Evolutionary conservation across 2,888 invertebrate genomes (phyloP), one percentile per base, ranked within the genome.

Genomic region (Acanthosepion pharaonis): DNA sequence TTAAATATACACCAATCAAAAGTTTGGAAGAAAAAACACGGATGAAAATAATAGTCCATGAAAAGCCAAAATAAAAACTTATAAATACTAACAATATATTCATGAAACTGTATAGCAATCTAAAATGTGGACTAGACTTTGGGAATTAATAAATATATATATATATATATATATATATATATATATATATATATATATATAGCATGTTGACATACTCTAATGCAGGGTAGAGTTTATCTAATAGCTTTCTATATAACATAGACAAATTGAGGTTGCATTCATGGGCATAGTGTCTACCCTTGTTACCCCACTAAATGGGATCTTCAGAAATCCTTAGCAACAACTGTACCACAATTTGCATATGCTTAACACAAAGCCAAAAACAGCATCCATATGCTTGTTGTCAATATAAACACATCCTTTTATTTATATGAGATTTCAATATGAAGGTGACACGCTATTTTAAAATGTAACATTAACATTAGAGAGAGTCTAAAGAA

Each of bases 1-100:
- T 78, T 78, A 78, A 78, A 78, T 78, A 78, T 78, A 78, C 78
- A 78, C 78, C 78, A 78, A 78, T 78, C 78, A 78, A 78, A 78
- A 78, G 78, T 78, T 78, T 78, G 28, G 78, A 78, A 78, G 78
- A n/a, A 78, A 78, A 78, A 78, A 78, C 78, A 78, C 78, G n/a
- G n/a, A n/a, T 78, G 6, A 1, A 28, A 78, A 78, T 78, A 78
- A 78, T 78, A 78, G 78, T 78, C 78, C 78, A 78, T 78, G 28
- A 78, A 59, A 23, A 20, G 20, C 59, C 59, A 59, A n/a, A 78
- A n/a, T 78, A 78, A 78, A 78, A 78, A 78, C 78, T 78, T 78
- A 78, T 78, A n/a, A 78, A 78, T 78, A 78, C 78, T 78, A 78
- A 78, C 78, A 78, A 78, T 78, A 78, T n/a, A 78, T 78, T 78